phyloP scores from a whole-genome alignment of 2,113 vertebrate genomes.

The Nannospalax galili region DNA sequence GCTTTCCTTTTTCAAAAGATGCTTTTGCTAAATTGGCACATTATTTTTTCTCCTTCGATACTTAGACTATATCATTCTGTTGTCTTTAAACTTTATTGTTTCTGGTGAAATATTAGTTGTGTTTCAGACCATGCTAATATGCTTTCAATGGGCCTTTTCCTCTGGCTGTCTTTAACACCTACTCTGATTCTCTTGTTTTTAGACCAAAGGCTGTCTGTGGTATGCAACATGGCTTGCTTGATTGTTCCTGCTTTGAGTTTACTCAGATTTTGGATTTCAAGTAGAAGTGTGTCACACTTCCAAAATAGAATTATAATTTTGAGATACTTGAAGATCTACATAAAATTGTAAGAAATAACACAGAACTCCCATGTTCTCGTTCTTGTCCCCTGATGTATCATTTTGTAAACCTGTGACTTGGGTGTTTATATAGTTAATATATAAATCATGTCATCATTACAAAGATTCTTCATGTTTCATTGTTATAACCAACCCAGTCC shows the following conservation, averaged over 20 bases:
- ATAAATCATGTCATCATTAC: neutral
- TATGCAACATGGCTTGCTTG: neutral
- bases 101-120: neutral
- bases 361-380: neutral
- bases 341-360: neutral
- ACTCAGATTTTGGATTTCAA: neutral
- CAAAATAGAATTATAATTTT: neutral
- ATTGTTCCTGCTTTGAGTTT: neutral
- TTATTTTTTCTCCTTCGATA: neutral
- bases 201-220: neutral
- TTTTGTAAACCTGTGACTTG: neutral
- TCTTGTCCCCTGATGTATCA: neutral
- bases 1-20: neutral
- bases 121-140: neutral
- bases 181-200: constrained; percentile 6
- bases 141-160: neutral
- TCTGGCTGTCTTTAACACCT: no score
- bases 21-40: neutral
- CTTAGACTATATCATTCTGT: neutral
- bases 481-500: neutral
- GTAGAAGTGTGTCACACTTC: neutral
- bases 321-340: neutral
- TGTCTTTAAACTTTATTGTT: neutral
- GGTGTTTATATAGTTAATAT: neutral
- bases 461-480: neutral